Evolutionary conservation across 2,113 vertebrate genomes (phyloP).

Genomic region (Baryphthengus martii): DNA sequence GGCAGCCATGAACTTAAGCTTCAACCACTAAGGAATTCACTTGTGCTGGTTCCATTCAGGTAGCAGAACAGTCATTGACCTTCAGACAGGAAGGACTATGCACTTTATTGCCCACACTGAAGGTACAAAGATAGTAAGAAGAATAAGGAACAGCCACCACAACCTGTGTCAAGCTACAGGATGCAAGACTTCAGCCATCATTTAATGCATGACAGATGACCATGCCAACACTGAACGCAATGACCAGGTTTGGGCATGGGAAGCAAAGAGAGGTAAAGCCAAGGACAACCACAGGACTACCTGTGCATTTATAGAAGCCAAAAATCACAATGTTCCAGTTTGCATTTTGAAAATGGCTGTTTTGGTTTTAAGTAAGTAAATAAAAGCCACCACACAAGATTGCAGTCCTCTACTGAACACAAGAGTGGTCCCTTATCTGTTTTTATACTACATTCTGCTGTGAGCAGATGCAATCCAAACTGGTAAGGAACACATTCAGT

Average conservation of each 20-base stretch:
- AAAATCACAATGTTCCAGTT: not conserved
- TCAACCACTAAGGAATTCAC: not conserved
- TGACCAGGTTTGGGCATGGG: rapidly evolving
- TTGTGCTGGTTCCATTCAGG: not conserved
- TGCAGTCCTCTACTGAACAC: not conserved
- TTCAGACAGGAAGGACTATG: not conserved
- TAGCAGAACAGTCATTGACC: not conserved
- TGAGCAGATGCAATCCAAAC: not conserved
- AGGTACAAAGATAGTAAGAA: not conserved
- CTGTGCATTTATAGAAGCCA: not conserved
- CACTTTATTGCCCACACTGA: not conserved
- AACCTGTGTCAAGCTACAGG: not conserved
- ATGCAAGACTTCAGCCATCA: not conserved
- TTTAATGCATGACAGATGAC: not conserved
- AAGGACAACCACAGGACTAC: not conserved
- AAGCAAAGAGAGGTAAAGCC: not conserved
- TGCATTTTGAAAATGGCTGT: not conserved
- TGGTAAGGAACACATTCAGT: not conserved
- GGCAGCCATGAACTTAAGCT: not conserved
- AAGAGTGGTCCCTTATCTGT: not conserved
- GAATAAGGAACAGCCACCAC: not conserved
- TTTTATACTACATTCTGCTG: not conserved
- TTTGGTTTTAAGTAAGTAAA: not conserved
- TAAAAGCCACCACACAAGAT: not conserved
- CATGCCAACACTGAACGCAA: rapidly evolving